Evolutionary conservation across 2,113 vertebrate species (phyloP).

Genomic region (Cavia porcellus): DNA sequence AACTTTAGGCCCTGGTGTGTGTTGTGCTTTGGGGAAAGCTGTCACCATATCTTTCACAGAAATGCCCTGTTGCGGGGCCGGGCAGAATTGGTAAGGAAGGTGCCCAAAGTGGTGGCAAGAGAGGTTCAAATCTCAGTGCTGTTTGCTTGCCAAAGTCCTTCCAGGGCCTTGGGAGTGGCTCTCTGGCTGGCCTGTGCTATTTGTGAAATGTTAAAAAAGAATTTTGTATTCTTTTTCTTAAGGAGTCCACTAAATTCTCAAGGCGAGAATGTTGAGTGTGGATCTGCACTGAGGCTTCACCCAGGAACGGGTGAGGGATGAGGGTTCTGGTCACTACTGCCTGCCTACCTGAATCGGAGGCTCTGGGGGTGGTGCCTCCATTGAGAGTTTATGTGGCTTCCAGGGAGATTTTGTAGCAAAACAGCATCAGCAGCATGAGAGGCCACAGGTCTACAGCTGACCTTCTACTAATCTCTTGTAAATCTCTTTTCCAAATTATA

Average conservation of each 20-base stretch:
- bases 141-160: background rate
- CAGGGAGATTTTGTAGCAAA: background rate
- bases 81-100: rapidly evolving
- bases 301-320: background rate
- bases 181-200: background rate
- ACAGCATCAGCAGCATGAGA: background rate
- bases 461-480: background rate
- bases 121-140: rapidly evolving
- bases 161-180: no score
- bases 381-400: background rate
- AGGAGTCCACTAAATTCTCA: background rate
- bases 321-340: background rate
- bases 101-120: rapidly evolving
- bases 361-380: background rate
- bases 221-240: background rate
- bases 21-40: background rate
- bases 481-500: background rate
- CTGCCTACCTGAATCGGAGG: rapidly evolving
- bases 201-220: background rate
- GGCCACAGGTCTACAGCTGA: background rate
- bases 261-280: background rate
- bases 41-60: background rate
- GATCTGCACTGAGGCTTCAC: background rate
- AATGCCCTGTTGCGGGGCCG: background rate
- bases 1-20: background rate